Conservation (phyloP, 2,888 invertebrate genomes). For the Drosophila cyrtoloma region DNA sequence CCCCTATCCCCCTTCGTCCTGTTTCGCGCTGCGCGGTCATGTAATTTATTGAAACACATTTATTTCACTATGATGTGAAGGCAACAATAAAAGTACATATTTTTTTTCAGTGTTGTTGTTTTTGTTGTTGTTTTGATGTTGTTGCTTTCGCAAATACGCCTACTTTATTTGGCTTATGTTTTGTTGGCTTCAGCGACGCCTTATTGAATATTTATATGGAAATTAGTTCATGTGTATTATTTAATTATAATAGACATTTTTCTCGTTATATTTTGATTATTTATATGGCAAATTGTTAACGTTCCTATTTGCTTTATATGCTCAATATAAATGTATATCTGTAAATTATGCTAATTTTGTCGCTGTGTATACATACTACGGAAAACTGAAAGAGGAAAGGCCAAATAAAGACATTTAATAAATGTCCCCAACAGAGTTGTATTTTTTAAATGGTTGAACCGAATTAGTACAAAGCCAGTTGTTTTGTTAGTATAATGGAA, state of each 20-base stretch:
- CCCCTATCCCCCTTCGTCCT: slow-evolving; percentile 1
- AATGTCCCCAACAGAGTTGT: neutral
- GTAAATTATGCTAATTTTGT: neutral
- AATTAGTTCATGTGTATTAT: slow-evolving; percentile 46
- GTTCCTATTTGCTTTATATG: neutral
- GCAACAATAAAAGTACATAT: slow-evolving; percentile 25
- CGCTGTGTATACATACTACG: neutral
- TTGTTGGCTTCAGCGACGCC: slow-evolving; percentile 32
- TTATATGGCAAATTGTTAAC: slow-evolving; percentile 23
- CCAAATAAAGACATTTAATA: neutral
- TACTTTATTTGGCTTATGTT: slow-evolving; percentile 44
- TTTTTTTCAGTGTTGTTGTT: slow-evolving; percentile 10
- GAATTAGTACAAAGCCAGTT: neutral
- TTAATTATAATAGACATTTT: slow-evolving; percentile 19
- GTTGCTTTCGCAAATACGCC: slow-evolving; percentile 36
- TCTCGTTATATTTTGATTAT: slow-evolving; percentile 21
- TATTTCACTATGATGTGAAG: slow-evolving; percentile 64
- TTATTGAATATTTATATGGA: slow-evolving; percentile 75
- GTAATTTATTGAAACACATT: slow-evolving; percentile 81
- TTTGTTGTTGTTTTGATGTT: slow-evolving; percentile 22
- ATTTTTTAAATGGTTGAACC: neutral
- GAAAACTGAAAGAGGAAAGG: neutral
- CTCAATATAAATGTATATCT: neutral
- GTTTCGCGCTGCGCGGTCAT: slow-evolving; percentile 51
- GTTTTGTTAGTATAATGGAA: neutral